These are phyloP conservation scores for Helicoverpa zea DNA, from an alignment of 1,140 invertebrate species.

Conservation along the genomic window DNA sequence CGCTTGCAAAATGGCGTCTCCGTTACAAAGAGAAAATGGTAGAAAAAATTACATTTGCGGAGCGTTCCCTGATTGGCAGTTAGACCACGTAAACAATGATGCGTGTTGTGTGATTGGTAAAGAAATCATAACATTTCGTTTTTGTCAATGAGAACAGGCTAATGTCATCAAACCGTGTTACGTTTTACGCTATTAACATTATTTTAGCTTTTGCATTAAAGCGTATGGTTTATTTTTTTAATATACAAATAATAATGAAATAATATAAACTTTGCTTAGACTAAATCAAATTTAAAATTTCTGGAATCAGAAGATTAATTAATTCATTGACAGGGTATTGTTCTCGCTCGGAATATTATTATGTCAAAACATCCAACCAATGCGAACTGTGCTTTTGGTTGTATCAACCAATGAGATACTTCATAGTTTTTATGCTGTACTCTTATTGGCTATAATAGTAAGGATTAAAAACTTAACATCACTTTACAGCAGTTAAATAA, in stretches of 20 bases:
- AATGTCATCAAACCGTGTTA: slow-evolving; percentile 51
- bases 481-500: not conserved
- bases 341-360: not conserved
- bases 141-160: slow-evolving; percentile 63
- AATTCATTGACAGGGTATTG: not conserved
- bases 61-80: slow-evolving; percentile 72
- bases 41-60: slow-evolving; percentile 63
- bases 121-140: slow-evolving; percentile 40
- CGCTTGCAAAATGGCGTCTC: slow-evolving; percentile 88
- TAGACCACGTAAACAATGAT: slow-evolving; percentile 67
- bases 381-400: not conserved
- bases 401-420: slow-evolving; percentile 7
- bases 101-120: slow-evolving; percentile 67
- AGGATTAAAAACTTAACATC: not conserved
- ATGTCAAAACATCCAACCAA: not conserved
- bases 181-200: slow-evolving; percentile 35
- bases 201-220: not conserved
- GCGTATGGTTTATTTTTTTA: not conserved
- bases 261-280: not conserved
- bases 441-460: not conserved
- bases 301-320: not conserved
- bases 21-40: slow-evolving; percentile 78
- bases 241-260: not conserved
- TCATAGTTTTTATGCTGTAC: not conserved
- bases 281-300: not conserved